Base-by-base conservation (phyloP, 2,888 invertebrate species). In the Campopleginae sp. region DNA sequence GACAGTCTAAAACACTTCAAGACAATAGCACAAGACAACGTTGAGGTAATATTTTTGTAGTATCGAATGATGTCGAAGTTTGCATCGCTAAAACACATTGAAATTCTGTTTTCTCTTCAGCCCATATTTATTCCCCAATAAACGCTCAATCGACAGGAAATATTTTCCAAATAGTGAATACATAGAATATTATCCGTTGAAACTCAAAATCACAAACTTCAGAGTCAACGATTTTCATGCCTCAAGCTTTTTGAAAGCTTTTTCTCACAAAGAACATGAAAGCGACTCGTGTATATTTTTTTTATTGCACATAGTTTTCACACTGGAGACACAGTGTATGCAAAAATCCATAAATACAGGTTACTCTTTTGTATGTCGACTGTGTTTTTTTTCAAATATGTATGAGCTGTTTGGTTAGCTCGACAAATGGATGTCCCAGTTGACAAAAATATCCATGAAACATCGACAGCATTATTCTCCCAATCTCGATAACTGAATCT, bases 1-100 rank as follows among this genome's bases (percentile, higher is more conserved):
- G 96, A 97, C 88, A 98, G 97, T 91, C 94, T 98, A 78, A 96
- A 97, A 91, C 97, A 98, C 94, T 96, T 97, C 87, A 98, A 98
- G 95, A 95, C 96, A 85, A 94, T 97, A 88, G 96, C 97, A 7
- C 95, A 96, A 91, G 95, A 96, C 89, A 95, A 96, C 75, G 93
- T 95, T 46, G 95, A 96, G 94, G 96, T 96, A 92, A 75, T 27
- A 27, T 27, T 12, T 27, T 14, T 14, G 14, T 27, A 14, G 23
- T 10, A 2, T 54, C 8, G 38, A 7, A 10, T 10, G 10, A 10
- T 10, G 38, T 38, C 38, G 10, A 38, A 38, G 38, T 38, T 38
- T 38, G 7, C 7, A 38, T 38, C 38, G 38, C 10, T 38, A 10
- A 10, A 10, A 38, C 0, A 10, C 38, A 8, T 8, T 10, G 10